These are phyloP conservation scores for Leucoraja ocellata DNA, from an alignment of 2,797 vertebrate species.

Conservation along the genomic window DNA sequence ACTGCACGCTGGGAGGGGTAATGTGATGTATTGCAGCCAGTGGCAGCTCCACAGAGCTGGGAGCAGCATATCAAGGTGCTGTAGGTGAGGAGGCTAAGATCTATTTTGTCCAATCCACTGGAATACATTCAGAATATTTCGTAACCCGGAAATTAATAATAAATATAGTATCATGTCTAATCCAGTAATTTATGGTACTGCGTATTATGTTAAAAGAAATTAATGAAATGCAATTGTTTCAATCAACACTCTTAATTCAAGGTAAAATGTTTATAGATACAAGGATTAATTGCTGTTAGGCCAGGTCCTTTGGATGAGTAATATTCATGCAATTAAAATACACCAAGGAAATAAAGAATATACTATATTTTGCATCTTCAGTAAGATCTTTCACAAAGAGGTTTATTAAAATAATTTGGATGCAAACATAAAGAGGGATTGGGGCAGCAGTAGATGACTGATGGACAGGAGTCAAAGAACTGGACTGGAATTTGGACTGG, in stretches of 20 bases:
- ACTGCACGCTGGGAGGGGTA: not conserved
- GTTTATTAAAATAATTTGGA: not conserved
- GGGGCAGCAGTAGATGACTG: not conserved
- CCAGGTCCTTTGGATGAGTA: not conserved
- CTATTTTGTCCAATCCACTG: too few relatives aligned
- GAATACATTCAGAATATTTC: not conserved
- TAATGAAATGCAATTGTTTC: not conserved
- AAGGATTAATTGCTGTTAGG: not conserved
- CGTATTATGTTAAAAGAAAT: too few relatives aligned
- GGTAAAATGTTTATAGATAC: not conserved
- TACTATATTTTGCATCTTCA: not conserved
- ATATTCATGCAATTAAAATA: too few relatives aligned
- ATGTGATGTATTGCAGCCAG: not conserved
- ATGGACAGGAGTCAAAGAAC: not conserved
- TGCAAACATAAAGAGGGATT: not conserved
- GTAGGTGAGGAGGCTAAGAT: too few relatives aligned
- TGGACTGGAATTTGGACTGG: not conserved
- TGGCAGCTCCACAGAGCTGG: not conserved
- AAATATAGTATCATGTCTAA: not conserved
- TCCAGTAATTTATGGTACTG: too few relatives aligned
- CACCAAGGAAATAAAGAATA: too few relatives aligned
- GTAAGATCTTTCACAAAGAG: not conserved
- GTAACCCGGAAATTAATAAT: not conserved
- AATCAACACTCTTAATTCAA: not conserved
- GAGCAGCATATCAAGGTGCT: not conserved